Evolutionary conservation across 2,888 invertebrate species (phyloP).

Genomic region (Leucania comma): DNA sequence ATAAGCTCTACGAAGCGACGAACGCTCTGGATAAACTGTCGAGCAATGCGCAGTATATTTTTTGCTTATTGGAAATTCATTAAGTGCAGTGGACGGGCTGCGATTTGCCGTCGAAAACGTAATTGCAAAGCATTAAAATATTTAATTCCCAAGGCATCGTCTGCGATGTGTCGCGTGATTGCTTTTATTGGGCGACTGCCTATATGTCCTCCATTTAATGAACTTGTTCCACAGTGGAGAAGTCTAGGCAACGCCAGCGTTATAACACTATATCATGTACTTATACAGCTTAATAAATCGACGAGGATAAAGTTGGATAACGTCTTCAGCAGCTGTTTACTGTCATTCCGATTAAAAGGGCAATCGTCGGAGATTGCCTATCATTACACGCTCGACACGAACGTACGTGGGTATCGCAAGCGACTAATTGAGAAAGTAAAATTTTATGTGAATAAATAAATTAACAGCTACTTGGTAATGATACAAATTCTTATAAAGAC

Average conservation of each 20-base stretch:
- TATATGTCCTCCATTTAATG: slow-evolving; percentile 76
- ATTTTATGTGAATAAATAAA: slow-evolving; percentile 66
- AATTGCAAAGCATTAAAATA: slow-evolving; percentile 82
- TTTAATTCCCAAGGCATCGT: slow-evolving; percentile 78
- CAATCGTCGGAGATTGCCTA: slow-evolving; percentile 66
- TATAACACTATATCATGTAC: slow-evolving; percentile 67
- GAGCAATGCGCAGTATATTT: slow-evolving; percentile 58
- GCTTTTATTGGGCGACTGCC: slow-evolving; percentile 75
- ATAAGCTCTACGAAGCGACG: neutral
- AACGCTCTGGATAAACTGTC: slow-evolving; percentile 13
- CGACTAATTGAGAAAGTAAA: slow-evolving; percentile 68
- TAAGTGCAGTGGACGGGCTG: slow-evolving; percentile 74
- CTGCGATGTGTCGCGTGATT: slow-evolving; percentile 75
- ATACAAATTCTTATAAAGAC: slow-evolving; percentile 56
- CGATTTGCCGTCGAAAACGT: slow-evolving; percentile 83
- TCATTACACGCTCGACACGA: slow-evolving; percentile 64
- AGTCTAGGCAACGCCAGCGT: slow-evolving; percentile 63
- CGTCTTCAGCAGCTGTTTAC: slow-evolving; percentile 72
- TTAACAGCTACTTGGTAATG: slow-evolving; percentile 59
- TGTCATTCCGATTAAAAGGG: slow-evolving; percentile 69
- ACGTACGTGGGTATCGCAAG: slow-evolving; percentile 54
- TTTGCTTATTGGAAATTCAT: slow-evolving; percentile 83
- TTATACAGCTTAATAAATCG: slow-evolving; percentile 70
- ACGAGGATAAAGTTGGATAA: slow-evolving; percentile 70
- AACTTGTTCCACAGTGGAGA: slow-evolving; percentile 74